A percentile compares a stretch with the other conserved stretches of the same genome.
These are phyloP conservation scores for Melanerpes formicivorus DNA, from an alignment of 2,113 vertebrate genomes.

Conservation along the genomic window DNA sequence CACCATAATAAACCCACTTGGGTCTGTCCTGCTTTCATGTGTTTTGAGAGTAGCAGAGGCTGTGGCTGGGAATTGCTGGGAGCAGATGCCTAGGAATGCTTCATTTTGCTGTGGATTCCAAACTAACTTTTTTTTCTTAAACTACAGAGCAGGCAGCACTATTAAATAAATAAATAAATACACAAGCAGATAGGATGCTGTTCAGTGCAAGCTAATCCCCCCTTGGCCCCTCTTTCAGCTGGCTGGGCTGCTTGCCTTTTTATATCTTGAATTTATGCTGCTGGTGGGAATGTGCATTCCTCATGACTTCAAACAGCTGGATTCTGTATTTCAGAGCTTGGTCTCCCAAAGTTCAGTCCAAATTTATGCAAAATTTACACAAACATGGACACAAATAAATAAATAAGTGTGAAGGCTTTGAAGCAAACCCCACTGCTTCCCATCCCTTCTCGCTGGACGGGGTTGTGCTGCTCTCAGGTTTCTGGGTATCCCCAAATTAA, in stretches of 20 bases:
- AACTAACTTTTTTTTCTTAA: background rate
- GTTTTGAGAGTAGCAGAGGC: background rate
- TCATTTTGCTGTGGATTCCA: background rate
- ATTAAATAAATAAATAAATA: background rate
- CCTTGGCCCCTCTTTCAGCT: background rate
- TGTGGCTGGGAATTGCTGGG: background rate
- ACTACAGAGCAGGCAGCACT: background rate
- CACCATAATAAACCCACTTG: background rate
- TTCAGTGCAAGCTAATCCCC: background rate
- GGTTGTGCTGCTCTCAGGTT: background rate
- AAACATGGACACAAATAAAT: background rate
- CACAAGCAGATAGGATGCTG: background rate
- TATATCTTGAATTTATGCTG: background rate
- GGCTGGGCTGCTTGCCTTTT: background rate
- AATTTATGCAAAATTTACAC: background rate
- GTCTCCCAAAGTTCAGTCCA: background rate
- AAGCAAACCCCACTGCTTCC: background rate
- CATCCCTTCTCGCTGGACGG: background rate
- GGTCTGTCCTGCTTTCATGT: background rate
- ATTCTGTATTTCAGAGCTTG: background rate
- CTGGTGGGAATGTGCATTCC: background rate
- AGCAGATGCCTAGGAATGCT: background rate
- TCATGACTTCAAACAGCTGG: constrained; percentile 8
- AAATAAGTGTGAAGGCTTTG: background rate
- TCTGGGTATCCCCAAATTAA: constrained; percentile 39